phyloP scores from a whole-genome alignment of 2,113 vertebrate genomes.

The Bostrychus sinensis region DNA sequence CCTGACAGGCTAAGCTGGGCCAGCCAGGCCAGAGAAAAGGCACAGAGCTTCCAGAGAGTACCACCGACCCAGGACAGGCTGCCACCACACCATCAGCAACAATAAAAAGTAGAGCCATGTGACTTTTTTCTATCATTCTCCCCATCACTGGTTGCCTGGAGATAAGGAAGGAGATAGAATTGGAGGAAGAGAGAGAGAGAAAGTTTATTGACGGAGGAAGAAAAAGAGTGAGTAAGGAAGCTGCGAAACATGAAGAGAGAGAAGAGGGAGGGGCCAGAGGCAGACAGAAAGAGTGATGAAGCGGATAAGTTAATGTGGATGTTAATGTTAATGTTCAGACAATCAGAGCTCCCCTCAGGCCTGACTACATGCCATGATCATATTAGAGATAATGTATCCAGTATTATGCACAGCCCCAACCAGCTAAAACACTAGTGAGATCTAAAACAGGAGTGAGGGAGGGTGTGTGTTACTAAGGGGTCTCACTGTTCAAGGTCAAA shows the following conservation, averaged over 20 bases:
- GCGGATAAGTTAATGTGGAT: conserved; percentile 72
- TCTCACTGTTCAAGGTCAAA: conserved; percentile 49
- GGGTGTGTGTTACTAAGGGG: conserved; percentile 27
- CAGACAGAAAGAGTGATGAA: conserved; percentile 53
- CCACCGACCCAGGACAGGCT: conserved; percentile 47
- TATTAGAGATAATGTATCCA: conserved; percentile 75
- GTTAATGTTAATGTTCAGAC: conserved; percentile 75
- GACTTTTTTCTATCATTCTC: conserved; percentile 67
- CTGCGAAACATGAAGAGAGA: conserved; percentile 8
- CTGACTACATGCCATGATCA: conserved; percentile 70
- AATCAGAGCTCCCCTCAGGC: conserved; percentile 75
- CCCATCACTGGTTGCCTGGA: conserved; percentile 62
- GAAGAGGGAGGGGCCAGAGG: conserved; percentile 14
- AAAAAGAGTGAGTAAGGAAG: conserved; percentile 6
- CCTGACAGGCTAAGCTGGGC: conserved; percentile 69
- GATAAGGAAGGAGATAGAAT: conserved; percentile 53
- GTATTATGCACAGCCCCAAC: conserved; percentile 63
- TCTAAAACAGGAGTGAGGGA: conserved; percentile 46
- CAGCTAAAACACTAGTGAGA: conserved; percentile 54
- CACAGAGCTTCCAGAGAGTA: conserved; percentile 58
- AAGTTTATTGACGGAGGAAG: conserved; percentile 44
- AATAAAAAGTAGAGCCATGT: conserved; percentile 36
- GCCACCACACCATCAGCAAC: conserved; percentile 50
- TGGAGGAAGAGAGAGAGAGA: conserved; percentile 12
- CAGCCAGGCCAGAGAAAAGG: conserved; percentile 64